Evolutionary conservation across 2,797 vertebrate species (phyloP).

Genomic region (Danio aesculapii): DNA sequence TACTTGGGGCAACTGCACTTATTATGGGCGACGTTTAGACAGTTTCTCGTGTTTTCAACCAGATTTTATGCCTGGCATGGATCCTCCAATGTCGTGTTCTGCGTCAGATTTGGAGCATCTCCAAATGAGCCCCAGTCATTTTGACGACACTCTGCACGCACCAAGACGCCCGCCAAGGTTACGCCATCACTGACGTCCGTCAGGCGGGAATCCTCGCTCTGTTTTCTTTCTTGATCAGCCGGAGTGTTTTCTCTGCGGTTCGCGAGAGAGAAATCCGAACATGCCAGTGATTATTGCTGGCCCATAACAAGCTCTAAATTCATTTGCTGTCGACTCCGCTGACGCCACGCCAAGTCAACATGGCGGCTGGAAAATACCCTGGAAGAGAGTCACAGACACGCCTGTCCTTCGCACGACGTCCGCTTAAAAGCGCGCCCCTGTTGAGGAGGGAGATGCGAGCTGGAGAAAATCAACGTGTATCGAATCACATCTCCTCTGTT

Average conservation of each 20-base stretch:
- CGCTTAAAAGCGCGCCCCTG: slow-evolving; percentile 55
- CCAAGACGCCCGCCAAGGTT: slow-evolving; percentile 30
- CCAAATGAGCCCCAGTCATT: slow-evolving; percentile 44
- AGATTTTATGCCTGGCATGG: not conserved
- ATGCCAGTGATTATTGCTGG: slow-evolving; percentile 70
- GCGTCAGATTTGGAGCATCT: slow-evolving; percentile 32
- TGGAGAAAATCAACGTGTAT: slow-evolving; percentile 70
- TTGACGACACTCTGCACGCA: slow-evolving; percentile 35
- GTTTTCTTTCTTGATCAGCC: slow-evolving; percentile 63
- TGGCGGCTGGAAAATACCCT: slow-evolving; percentile 76
- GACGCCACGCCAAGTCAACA: slow-evolving; percentile 72
- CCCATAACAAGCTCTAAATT: slow-evolving; percentile 71
- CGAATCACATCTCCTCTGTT: slow-evolving; percentile 71
- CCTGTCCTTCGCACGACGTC: slow-evolving; percentile 57
- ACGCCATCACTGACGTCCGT: slow-evolving; percentile 66
- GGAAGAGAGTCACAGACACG: slow-evolving; percentile 70
- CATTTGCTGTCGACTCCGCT: slow-evolving; percentile 73
- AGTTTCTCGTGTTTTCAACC: not conserved
- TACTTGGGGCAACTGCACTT: slow-evolving; percentile 27
- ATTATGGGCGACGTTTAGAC: slow-evolving; percentile 1
- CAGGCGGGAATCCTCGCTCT: slow-evolving; percentile 68
- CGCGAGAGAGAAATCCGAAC: slow-evolving; percentile 72
- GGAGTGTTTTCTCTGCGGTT: slow-evolving; percentile 72
- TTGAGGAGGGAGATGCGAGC: slow-evolving; percentile 63
- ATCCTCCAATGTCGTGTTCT: slow-evolving; percentile 1